Evolutionary conservation across 2,888 invertebrate species (phyloP).

Genomic region (Euzophera pinguis): DNA sequence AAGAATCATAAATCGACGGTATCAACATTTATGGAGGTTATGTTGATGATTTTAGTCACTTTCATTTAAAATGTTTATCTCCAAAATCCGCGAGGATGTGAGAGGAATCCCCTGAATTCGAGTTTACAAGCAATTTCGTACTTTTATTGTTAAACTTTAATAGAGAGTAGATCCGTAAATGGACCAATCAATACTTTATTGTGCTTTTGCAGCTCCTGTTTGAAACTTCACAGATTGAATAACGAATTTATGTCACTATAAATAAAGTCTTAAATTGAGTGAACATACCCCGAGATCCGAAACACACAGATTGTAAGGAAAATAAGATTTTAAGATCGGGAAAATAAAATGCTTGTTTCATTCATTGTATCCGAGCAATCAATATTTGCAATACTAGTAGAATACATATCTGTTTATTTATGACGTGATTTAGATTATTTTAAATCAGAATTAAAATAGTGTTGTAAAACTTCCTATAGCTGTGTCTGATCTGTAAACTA

Average conservation of each 20-base stretch:
- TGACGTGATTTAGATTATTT: too few relatives aligned
- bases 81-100: not conserved
- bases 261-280: slow-evolving; percentile 11
- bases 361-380: not conserved
- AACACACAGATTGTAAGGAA: slow-evolving; percentile 12
- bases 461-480: too few relatives aligned
- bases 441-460: too few relatives aligned
- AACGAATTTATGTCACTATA: slow-evolving; percentile 1
- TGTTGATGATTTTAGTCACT: not conserved
- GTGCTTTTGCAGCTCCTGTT: slow-evolving; percentile 42
- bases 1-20: too few relatives aligned
- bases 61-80: not conserved
- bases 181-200: slow-evolving; percentile 62
- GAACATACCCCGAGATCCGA: not conserved
- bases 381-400: too few relatives aligned
- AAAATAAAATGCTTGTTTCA: slow-evolving; percentile 10
- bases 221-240: slow-evolving; percentile 24
- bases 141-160: slow-evolving; percentile 64
- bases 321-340: slow-evolving; percentile 15
- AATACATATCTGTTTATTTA: too few relatives aligned
- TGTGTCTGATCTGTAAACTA: too few relatives aligned
- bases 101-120: slow-evolving; percentile 31
- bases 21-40: not conserved
- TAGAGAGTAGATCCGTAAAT: slow-evolving; percentile 55
- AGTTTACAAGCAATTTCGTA: slow-evolving; percentile 41